Evolutionary conservation across 2,797 vertebrate species (phyloP).

Genomic region (Molossus alvarezi): DNA sequence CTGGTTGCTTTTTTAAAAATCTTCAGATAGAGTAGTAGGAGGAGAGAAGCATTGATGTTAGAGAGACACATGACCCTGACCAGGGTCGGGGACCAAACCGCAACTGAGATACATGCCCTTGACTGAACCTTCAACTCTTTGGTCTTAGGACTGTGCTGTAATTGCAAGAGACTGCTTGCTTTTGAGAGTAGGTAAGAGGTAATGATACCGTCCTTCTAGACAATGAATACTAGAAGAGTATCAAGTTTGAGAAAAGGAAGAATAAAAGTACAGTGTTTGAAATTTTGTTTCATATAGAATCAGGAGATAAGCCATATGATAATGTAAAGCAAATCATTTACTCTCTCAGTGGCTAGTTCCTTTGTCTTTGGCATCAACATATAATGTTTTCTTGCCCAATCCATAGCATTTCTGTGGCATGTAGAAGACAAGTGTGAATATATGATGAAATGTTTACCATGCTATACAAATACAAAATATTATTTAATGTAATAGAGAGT

Average conservation of each 20-base stretch:
- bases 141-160: too few relatives aligned
- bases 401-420: constrained; percentile 24
- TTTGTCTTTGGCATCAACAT: constrained; percentile 51
- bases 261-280: neutral
- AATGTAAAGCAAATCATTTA: neutral
- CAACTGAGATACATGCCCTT: too few relatives aligned
- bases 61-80: too few relatives aligned
- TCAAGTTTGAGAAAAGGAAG: constrained; percentile 35
- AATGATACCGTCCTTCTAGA: constrained; percentile 4
- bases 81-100: too few relatives aligned
- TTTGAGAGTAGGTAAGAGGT: neutral
- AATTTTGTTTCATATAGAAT: neutral
- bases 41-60: too few relatives aligned
- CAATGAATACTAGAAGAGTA: constrained; percentile 2
- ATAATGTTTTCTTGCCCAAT: constrained; percentile 11
- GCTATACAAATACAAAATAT: constrained; percentile 1
- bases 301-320: neutral
- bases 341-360: neutral
- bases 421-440: neutral
- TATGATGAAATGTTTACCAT: constrained; percentile 61
- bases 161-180: neutral
- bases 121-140: too few relatives aligned
- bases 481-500: constrained; percentile 30
- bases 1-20: neutral
- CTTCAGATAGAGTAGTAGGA: too few relatives aligned